Evolutionary conservation across 2,797 vertebrate species (phyloP).

Genomic region (Chanos chanos): DNA sequence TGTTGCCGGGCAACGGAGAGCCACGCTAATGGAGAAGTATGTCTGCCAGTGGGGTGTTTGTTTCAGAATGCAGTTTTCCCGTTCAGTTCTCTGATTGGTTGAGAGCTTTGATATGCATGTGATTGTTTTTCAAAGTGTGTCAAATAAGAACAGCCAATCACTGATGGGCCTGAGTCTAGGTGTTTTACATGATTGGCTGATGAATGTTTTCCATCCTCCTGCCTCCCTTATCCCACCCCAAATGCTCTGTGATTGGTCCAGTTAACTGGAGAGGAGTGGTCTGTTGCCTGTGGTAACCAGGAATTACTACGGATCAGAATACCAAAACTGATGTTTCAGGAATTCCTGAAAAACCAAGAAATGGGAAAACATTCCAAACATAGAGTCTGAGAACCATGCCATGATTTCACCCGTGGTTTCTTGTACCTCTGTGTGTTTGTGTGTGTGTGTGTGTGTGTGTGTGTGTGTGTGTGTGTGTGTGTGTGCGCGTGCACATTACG

Average conservation of each 20-base stretch:
- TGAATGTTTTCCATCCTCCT: slow-evolving; percentile 37
- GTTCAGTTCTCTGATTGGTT: slow-evolving; percentile 62
- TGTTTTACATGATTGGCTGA: slow-evolving; percentile 61
- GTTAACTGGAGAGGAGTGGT: no score
- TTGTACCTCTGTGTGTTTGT: no score
- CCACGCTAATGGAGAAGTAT: slow-evolving; percentile 74
- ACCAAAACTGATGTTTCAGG: no score
- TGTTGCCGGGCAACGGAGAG: slow-evolving; percentile 68
- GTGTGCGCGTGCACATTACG: slow-evolving; percentile 46
- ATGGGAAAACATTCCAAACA: no score
- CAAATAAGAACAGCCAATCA: slow-evolving; percentile 53
- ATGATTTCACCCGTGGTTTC: no score
- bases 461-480: slow-evolving; percentile 50
- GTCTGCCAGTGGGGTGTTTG: slow-evolving; percentile 61
- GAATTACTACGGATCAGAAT: no score
- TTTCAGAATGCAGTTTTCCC: slow-evolving; percentile 55
- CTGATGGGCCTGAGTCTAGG: slow-evolving; percentile 52
- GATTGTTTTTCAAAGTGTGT: slow-evolving; percentile 47
- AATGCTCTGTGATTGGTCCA: slow-evolving; percentile 35
- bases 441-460: slow-evolving; percentile 28
- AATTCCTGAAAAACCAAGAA: no score
- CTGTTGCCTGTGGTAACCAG: no score
- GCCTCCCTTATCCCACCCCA: slow-evolving; percentile 34
- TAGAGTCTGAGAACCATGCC: no score
- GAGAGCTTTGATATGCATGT: slow-evolving; percentile 62